Evolutionary conservation across 2,113 vertebrate genomes (phyloP), one percentile per base, ranked within the genome.

Genomic region (Dolichotis patagonum): DNA sequence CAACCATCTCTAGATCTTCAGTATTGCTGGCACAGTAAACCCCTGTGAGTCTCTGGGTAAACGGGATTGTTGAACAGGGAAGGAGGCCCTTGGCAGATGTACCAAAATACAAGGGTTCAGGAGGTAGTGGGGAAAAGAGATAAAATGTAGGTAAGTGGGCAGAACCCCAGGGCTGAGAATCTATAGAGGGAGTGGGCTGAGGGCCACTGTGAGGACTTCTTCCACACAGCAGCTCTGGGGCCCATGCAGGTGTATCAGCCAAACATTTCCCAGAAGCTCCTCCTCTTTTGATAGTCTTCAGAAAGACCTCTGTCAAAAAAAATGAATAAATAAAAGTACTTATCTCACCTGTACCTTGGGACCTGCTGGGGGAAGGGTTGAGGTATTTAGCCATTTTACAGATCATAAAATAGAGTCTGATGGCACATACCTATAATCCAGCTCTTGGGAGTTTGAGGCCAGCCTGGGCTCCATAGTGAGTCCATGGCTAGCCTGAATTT

Each of bases 21-120:
- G 99, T 99, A 77, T 98, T 98, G 80, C 98, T 98, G 35, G 99
- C 99, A 58, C 98, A 99, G 97, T 98, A 99, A 19, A 99, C 98
- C 90, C 90, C 98, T 86, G 41, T 98, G 98, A 1, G 99, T 99
- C 99, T 99, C 96, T 83, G 85, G 58, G 84, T 90, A 96, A 95
- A 91, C 17, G 1, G 0, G 54, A 63, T 91, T 28, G 11, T 38
- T 82, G 46, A 88, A 56, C 26, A 90, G 82, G 49, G 83, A 84
- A 41, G 43, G 56, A 54, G 85, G 54, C 43, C 71, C 12, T 62
- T 38, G 22, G 52, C 82, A 91, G 69, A 71, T 84, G 82, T 43
- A 17, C 85, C 30, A 78, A 35, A 81, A 52, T 20, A 26, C 26
- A 75, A 78, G 77, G 19, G 11, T 52, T 81, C 30, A 56, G 81